Evolutionary conservation across 1,140 invertebrate genomes (phyloP), one percentile per base, ranked within the genome.

Genomic region (Pseudachorutes palmiensis): DNA sequence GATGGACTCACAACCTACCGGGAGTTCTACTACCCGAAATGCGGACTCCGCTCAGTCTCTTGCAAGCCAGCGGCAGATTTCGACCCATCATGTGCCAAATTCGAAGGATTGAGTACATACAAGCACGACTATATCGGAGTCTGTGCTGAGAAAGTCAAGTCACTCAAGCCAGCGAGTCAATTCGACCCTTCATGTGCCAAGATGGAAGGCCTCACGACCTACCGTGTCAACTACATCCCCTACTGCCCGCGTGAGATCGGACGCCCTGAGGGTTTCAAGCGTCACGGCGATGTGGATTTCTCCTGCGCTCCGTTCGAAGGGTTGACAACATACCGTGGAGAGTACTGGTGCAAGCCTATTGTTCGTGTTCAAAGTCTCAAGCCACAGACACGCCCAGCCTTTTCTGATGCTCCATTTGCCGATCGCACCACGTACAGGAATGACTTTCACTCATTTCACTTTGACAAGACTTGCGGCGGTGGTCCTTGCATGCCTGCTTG

Each of bases 91-190:
- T 58, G 60, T 49, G 66, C 66, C 1, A 64, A 64, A 32, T 29
- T 71, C 31, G 70, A 71, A 22, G 70, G 66, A 2, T n/a, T 68
- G 3, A 30, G 57, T 0, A 73, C 69, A n/a, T 73, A 73, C 55
- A 32, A 68, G 0, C 24, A 32, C 29, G 69, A 70, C 32, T 73
- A 69, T 49, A 59, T 45, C 24, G 66, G 69, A 19, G 68, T 63
- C 24, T 36, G 51, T 58, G 60, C 64, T 36, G 41, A 58, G 0
- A 48, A 16, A 61, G 62, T 41, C 1, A 45, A 68, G 12, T 68
- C 66, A 1, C 41, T 70, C 51, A 72, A 70, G 57, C 71, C 71
- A 0, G 19, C 28, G 2, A 41, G 48, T 12, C n/a, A 59, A 28
- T 72, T 72, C 48, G 61, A 45, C 45, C 66, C 69, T 1, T 55